Conservation (phyloP, 1,140 invertebrate species). For the Idris sp. region DNA sequence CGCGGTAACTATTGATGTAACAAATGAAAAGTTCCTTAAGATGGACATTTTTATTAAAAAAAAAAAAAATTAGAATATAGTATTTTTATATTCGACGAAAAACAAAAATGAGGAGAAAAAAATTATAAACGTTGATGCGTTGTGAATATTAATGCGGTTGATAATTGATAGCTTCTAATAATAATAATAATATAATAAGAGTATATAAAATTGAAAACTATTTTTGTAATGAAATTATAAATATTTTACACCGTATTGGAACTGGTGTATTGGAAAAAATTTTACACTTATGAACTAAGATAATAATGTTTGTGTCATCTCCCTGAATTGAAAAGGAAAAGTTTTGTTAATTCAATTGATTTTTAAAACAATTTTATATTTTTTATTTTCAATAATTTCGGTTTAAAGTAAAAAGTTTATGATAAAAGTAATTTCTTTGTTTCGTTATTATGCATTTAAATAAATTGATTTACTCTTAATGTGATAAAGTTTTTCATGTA, state of each 20-base stretch:
- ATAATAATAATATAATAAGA: too few species aligned
- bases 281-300: slow-evolving; percentile 6
- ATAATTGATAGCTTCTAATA: slow-evolving; percentile 1
- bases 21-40: too few species aligned
- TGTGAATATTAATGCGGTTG: background rate
- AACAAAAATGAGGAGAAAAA: too few species aligned
- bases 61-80: too few species aligned
- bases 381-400: slow-evolving; percentile 10
- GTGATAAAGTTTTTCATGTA: background rate
- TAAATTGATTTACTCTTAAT: background rate
- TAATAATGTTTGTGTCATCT: slow-evolving; percentile 35
- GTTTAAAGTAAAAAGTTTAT: too few species aligned
- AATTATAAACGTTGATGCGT: background rate
- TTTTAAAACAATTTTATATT: too few species aligned
- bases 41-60: too few species aligned
- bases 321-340: slow-evolving; percentile 23
- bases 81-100: slow-evolving; percentile 22
- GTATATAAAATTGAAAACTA: slow-evolving; percentile 21
- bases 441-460: slow-evolving; percentile 17
- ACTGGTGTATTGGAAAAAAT: background rate
- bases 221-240: slow-evolving; percentile 19
- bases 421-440: too few species aligned
- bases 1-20: too few species aligned
- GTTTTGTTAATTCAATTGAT: too few species aligned
- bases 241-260: background rate